Evolutionary conservation across 2,797 vertebrate genomes (phyloP), one percentile per base, ranked within the genome.

Genomic region (Antennarius maculatus): DNA sequence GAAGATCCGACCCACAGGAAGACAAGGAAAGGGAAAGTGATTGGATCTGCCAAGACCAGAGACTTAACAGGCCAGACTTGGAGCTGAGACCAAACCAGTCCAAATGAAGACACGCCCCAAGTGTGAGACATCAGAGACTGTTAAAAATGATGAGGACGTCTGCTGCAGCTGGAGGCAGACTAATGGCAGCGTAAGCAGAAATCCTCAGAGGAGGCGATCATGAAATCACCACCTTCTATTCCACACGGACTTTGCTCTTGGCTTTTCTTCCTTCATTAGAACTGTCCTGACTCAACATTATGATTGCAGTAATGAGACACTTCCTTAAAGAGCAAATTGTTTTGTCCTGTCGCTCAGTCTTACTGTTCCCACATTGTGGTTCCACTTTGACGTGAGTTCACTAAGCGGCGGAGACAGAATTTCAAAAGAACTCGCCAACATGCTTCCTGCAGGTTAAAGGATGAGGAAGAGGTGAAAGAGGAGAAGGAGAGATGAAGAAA

Each of bases 141-240:
- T 7, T 10, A 39, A 28, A 45, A 6, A 31, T 27, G 71, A 61
- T 51, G 61, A 54, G 54, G 45, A 54, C 13, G 43, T 66, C 45
- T 66, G 9, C 51, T 58, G 70, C 45, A 34, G 34, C 14, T 39
- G 42, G 42, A 15, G 27, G 10, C 39, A 54, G 54, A 56, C 71
- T 50, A 42, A 15, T 69, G 81, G 41, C 78, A 27, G 3, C 54
- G 62, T 58, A 65, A 61, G 72, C 50, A 62, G 81, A 86, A 88
- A 86, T 55, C 52, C 74, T 76, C 65, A 43, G 37, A 63, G 59
- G 69, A 63, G 17, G 57, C 17, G 63, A 77, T 87, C 69, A 47
- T 84, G 77, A 66, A 84, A 79, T 69, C 58, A 47, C 81, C 84
- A 91, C 83, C 86, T 88, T 84, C 45, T 76, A 88, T 86, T 69